These are phyloP conservation scores for Abscondita cerata DNA, from an alignment of 2,888 invertebrate genomes.

Conservation along the genomic window DNA sequence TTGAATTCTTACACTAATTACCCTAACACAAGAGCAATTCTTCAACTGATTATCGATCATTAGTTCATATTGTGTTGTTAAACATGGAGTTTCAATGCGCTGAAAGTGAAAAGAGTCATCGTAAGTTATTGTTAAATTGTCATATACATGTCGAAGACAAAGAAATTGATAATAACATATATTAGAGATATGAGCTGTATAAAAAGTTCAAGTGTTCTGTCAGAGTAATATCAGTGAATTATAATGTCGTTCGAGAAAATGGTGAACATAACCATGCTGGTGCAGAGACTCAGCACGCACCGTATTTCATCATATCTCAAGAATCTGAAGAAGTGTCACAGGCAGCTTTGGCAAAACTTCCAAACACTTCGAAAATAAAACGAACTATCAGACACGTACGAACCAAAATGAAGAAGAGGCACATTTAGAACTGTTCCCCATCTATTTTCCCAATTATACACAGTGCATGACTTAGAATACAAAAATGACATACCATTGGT, in stretches of 20 bases:
- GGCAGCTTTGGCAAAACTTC: not conserved
- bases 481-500: constrained; percentile 4
- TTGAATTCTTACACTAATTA: too few species aligned
- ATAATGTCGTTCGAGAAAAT: not conserved
- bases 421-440: not conserved
- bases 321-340: too few species aligned
- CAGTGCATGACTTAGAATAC: too few species aligned
- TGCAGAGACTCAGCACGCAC: not conserved
- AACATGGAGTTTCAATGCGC: not conserved
- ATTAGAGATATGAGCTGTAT: not conserved
- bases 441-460: constrained; percentile 26
- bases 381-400: not conserved
- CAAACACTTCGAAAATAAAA: not conserved
- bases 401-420: constrained; percentile 10
- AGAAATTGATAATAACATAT: not conserved
- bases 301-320: too few species aligned
- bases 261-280: too few species aligned
- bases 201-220: not conserved
- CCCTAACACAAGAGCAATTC: too few species aligned
- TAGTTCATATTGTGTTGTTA: not conserved
- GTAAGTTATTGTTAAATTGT: not conserved
- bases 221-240: not conserved
- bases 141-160: not conserved
- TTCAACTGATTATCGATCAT: too few species aligned
- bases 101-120: not conserved